Conservation (phyloP, 2,113 vertebrate genomes). For the Poecilia latipinna region DNA sequence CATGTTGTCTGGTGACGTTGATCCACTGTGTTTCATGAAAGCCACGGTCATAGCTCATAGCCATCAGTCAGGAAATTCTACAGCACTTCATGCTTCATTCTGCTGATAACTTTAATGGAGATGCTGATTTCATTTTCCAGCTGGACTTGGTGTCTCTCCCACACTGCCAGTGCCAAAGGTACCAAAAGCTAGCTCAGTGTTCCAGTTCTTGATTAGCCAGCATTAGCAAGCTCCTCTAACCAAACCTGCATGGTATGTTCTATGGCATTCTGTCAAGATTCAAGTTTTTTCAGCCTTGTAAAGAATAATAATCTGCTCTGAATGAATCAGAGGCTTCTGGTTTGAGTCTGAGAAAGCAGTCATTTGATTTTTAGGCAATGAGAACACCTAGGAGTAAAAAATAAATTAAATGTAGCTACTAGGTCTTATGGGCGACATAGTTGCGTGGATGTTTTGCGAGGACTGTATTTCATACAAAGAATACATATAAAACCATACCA, state of each 20-base stretch:
- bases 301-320: neutral
- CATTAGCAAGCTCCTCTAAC: neutral
- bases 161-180: neutral
- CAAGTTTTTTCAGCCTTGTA: neutral
- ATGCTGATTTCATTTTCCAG: neutral
- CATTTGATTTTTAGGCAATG: neutral
- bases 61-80: neutral
- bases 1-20: no score
- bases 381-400: neutral
- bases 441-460: neutral
- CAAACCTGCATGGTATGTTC: neutral
- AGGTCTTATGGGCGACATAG: neutral
- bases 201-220: neutral
- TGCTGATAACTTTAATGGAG: neutral
- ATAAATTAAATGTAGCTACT: no score
- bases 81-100: neutral
- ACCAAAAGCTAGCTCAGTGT: neutral
- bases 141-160: neutral
- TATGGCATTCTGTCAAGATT: no score
- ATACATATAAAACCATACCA: no score
- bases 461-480: neutral
- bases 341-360: neutral
- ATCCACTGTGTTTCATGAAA: no score
- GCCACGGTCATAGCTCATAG: neutral
- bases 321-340: neutral